Evolutionary conservation across 2,888 invertebrate species (phyloP), one percentile per base, ranked within the genome.

Genomic region (Ormyrus thymus): DNA sequence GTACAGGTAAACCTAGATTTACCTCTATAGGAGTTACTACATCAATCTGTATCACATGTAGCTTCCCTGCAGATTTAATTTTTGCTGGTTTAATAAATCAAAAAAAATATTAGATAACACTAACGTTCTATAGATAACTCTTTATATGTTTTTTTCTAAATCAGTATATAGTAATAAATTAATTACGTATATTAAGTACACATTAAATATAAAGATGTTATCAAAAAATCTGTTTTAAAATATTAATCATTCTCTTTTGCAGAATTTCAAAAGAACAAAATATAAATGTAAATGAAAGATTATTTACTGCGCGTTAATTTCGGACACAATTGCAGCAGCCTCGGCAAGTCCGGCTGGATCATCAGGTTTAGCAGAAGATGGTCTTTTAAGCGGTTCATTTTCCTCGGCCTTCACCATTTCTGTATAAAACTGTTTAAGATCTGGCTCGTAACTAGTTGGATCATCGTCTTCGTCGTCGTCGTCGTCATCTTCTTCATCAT

Each of bases 401-500:
- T 83, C 83, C 7, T 82, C 83, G 5, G 86, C 87, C 59, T 89
- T 88, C 4, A 87, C 86, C 84, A 90, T 88, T 74, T 90, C 89
- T 0, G 88, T 88, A 69, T 90, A 90, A 82, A 90, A 90, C 79
- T 89, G 89, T 51, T 89, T 88, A 65, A 90, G 84, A 81, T 88
- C 87, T 1, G 89, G 84, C 59, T 87, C 88, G 29, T 85, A 84
- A 73, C 82, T 86, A 48, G 81, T 81, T 4, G 84, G 84, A 61
- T 88, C 88, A 8, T 88, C 87, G n/a, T 88, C 87, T 13, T 89
- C 90, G 8, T 89, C 90, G 11, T 89, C 90, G 13, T 90, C 91
- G 48, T 90, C 90, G 64, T 91, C 91, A 55, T 89, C 89, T 4
- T 86, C 86, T 11, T 86, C 86, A 61, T 85, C 85, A n/a, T 87